Evolutionary conservation across 1,140 invertebrate species (phyloP), one percentile per base, ranked within the genome.

Genomic region (Drosophila rhopaloa): DNA sequence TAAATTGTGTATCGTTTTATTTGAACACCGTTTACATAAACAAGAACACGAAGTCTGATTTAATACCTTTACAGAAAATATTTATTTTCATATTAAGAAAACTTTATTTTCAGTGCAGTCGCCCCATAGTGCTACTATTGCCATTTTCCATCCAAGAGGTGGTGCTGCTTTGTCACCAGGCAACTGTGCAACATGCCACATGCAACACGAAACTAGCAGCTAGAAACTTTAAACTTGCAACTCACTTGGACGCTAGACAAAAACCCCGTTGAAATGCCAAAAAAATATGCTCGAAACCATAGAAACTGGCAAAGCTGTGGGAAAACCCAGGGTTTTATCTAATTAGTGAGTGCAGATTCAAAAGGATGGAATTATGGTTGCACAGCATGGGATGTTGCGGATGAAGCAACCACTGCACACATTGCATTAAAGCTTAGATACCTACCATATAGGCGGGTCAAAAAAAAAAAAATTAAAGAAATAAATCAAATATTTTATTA

Each of bases 281-380:
- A 72, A 57, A 73, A 47, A 61, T 53, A 73, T 55, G 44, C 72
- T 14, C 24, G 38, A 54, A 66, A 76, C 73, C 60, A 60, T 55
- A 76, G 50, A 54, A 76, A 68, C 74, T 59, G 32, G 38, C 35
- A 58, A 67, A 65, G 29, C 38, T 38, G 40, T 35, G 35, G 35
- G 41, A 40, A 44, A 41, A 19, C 29, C 54, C 24, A 44, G 29
- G 41, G 53, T 47, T 58, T 74, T 54, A 57, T 66, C 73, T 66
- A 75, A 75, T 75, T 75, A 76, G 58, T 55, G 53, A 50, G 40
- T 41, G 37, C 47, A 41, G 53, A 76, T 53, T 55, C 71, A 56
- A 70, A 66, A 58, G 37, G 44, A 71, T 37, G 29, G 37, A 58
- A 71, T 50, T 71, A 68, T 47, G 65, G 65, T n/a, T 71, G 61